phyloP scores from a whole-genome alignment of 2,113 vertebrate genomes.

The Eidolon helvum region DNA sequence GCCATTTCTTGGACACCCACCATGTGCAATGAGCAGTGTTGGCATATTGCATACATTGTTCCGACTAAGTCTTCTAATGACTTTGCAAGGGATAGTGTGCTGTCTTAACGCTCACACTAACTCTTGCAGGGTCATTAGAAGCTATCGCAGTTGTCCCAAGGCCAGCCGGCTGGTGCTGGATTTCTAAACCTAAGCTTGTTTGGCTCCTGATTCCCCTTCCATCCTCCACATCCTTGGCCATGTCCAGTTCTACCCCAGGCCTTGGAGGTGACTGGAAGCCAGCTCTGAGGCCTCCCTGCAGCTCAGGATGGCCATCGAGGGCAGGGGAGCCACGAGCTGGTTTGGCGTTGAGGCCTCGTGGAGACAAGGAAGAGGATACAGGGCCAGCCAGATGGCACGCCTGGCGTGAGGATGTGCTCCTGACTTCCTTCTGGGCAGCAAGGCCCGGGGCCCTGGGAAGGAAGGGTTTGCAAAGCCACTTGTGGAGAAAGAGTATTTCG shows the following conservation, averaged over 20 bases:
- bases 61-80: not conserved
- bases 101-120: no score
- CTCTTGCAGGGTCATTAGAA: not conserved
- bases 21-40: no score
- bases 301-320: not conserved
- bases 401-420: fast-evolving
- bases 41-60: fast-evolving
- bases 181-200: not conserved
- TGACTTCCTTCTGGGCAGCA: not conserved
- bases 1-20: not conserved
- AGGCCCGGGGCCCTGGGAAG: not conserved
- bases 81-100: not conserved
- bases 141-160: not conserved
- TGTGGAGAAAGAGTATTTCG: not conserved
- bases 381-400: not conserved
- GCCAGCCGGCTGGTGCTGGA: not conserved
- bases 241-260: not conserved
- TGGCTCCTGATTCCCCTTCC: not conserved
- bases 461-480: not conserved
- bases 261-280: not conserved
- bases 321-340: not conserved
- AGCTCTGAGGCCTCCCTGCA: not conserved
- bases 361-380: not conserved
- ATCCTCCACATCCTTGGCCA: not conserved
- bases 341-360: not conserved